A percentile compares a stretch with the other conserved stretches of the same genome.
phyloP scores from a whole-genome alignment of 2,797 vertebrate genomes.

The Pogoniulus pusillus region DNA sequence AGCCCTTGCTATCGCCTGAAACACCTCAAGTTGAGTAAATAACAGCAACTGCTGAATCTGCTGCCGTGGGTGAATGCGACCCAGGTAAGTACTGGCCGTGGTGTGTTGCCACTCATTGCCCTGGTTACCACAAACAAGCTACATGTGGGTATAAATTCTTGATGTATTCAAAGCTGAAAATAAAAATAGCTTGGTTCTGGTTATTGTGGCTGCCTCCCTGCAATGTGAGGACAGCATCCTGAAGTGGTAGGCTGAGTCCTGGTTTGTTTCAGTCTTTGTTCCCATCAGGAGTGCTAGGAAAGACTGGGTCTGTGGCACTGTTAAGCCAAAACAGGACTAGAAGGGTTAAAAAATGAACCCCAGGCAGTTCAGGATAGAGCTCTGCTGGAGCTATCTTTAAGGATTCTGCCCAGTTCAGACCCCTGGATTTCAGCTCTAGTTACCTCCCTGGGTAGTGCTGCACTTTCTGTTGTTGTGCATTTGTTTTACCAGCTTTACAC shows the following conservation, averaged over 20 bases:
- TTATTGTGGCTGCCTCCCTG: slow-evolving; percentile 43
- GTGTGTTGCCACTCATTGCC: slow-evolving; percentile 83
- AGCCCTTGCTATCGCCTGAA: slow-evolving; percentile 78
- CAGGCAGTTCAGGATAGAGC: neutral
- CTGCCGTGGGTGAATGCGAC: slow-evolving; percentile 80
- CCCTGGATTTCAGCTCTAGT: neutral
- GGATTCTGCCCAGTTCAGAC: neutral
- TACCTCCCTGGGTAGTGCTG: neutral
- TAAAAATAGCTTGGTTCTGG: slow-evolving; percentile 3
- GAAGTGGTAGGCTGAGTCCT: neutral
- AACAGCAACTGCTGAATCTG: slow-evolving; percentile 79
- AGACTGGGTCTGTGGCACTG: neutral
- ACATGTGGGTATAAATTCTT: slow-evolving; percentile 80
- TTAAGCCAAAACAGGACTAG: neutral
- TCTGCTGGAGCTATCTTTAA: neutral
- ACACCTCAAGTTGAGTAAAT: slow-evolving; percentile 87
- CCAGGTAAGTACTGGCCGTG: slow-evolving; percentile 75
- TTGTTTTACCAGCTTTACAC: neutral
- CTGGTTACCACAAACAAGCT: slow-evolving; percentile 79
- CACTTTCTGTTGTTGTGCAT: neutral
- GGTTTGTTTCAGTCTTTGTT: neutral
- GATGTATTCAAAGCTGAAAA: slow-evolving; percentile 74
- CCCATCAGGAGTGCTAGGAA: neutral
- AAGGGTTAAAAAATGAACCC: neutral
- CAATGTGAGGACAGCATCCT: neutral